A percentile compares a stretch with the other conserved stretches of the same genome.
phyloP scores from a whole-genome alignment of 2,888 invertebrate genomes.

The Hedychridium roseum region DNA sequence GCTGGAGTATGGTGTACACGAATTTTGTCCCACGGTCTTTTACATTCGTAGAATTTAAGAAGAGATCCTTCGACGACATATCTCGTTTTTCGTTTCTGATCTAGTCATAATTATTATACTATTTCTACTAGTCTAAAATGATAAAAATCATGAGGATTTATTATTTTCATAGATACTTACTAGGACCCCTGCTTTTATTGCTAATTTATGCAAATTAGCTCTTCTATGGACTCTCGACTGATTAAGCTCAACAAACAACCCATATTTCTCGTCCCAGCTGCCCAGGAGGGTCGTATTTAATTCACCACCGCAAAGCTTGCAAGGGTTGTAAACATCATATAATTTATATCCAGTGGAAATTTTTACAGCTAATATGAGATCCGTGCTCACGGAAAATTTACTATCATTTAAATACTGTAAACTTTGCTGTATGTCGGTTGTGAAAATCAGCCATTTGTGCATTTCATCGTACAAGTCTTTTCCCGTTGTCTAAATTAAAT shows the following conservation, averaged over 20 bases:
- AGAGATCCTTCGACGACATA: slow-evolving; percentile 30
- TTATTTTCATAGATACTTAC: slow-evolving; percentile 31
- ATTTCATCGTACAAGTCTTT: slow-evolving; percentile 28
- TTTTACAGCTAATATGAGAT: slow-evolving; percentile 38
- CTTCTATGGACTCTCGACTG: slow-evolving; percentile 42
- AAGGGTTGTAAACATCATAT: slow-evolving; percentile 49
- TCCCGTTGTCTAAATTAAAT: slow-evolving; percentile 23
- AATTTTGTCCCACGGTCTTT: slow-evolving; percentile 44
- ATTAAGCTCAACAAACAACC: slow-evolving; percentile 34
- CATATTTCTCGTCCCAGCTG: slow-evolving; percentile 35
- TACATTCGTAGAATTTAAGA: slow-evolving; percentile 35
- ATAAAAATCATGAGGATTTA: not conserved
- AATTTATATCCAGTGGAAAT: slow-evolving; percentile 26
- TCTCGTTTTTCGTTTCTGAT: slow-evolving; percentile 25
- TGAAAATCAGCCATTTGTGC: slow-evolving; percentile 48
- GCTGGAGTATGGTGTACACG: slow-evolving; percentile 35
- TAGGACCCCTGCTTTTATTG: slow-evolving; percentile 36
- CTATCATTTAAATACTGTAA: slow-evolving; percentile 36
- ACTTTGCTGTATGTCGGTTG: slow-evolving; percentile 26
- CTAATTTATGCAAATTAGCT: slow-evolving; percentile 48
- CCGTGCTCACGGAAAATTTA: slow-evolving; percentile 39
- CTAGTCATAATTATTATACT: slow-evolving; percentile 3
- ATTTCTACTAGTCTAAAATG: not conserved
- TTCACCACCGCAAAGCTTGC: slow-evolving; percentile 42
- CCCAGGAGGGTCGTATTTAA: slow-evolving; percentile 44